Conservation (phyloP, 2,797 vertebrate genomes). For the Paedocypris micromegethes region DNA sequence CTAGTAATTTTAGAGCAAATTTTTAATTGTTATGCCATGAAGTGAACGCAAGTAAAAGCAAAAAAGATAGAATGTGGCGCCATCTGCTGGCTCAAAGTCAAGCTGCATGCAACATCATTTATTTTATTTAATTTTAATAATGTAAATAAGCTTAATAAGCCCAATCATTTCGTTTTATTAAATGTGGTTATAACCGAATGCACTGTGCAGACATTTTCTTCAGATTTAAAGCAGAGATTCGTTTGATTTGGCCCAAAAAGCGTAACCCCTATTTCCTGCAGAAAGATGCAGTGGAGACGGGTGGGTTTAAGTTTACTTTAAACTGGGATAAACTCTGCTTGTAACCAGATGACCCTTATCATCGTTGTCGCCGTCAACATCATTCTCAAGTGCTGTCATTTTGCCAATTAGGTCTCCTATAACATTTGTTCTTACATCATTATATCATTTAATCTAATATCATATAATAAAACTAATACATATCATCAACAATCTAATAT, state of each 20-base stretch:
- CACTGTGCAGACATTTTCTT: constrained; percentile 16
- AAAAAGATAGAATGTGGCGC: neutral
- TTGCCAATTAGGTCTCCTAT: too few relatives aligned
- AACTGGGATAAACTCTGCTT: constrained; percentile 32
- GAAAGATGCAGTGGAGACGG: constrained; percentile 10
- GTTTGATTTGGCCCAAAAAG: constrained; percentile 38
- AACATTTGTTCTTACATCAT: too few relatives aligned
- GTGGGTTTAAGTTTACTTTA: constrained; percentile 30
- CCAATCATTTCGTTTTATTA: too few relatives aligned
- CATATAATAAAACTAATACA: too few relatives aligned
- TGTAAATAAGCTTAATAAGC: too few relatives aligned
- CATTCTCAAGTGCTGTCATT: constrained; percentile 12
- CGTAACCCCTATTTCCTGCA: constrained; percentile 38
- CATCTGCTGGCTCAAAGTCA: constrained; percentile 23
- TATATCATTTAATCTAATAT: too few relatives aligned
- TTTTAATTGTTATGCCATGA: neutral
- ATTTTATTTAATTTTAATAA: too few relatives aligned
- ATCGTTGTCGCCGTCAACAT: constrained; percentile 1
- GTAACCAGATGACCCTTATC: constrained; percentile 29
- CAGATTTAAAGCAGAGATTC: constrained; percentile 38
- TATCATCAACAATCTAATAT: too few relatives aligned
- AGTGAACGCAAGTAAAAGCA: constrained; percentile 1
- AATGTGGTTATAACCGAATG: constrained; percentile 25
- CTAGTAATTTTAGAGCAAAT: too few relatives aligned
- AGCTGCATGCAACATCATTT: neutral